Percentiles rank a stretch among this genome's conserved stretches.
Evolutionary conservation across 64 coral and sea anemone species (phyloP).

Genomic region (Actinia equina): DNA sequence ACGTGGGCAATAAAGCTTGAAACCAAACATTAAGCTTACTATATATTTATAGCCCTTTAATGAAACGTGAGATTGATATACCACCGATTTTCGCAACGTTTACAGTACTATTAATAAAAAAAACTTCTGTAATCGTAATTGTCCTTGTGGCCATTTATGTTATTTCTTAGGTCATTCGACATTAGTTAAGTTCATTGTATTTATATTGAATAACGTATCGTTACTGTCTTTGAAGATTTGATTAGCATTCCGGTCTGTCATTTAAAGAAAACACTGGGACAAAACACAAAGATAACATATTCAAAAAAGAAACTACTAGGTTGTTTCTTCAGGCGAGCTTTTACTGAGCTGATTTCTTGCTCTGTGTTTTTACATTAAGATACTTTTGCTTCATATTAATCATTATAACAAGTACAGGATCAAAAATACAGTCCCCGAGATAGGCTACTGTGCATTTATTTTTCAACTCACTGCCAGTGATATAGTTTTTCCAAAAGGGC

Average conservation of each 20-base stretch:
- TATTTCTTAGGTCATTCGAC: background rate
- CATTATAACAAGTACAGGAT: background rate
- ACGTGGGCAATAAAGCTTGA: background rate
- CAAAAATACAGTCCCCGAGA: too few relatives aligned
- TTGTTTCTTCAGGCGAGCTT: background rate
- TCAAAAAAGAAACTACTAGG: background rate
- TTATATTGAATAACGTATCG: background rate
- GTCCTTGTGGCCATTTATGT: background rate
- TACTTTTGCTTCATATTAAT: background rate
- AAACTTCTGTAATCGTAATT: background rate
- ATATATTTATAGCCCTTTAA: background rate
- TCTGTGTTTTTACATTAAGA: too few relatives aligned
- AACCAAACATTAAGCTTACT: background rate
- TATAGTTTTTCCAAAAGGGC: background rate
- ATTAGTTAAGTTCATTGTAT: constrained; percentile 7
- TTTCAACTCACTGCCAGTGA: background rate
- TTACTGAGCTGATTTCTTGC: too few relatives aligned
- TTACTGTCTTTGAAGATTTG: background rate
- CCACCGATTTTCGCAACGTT: background rate
- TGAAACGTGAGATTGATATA: background rate
- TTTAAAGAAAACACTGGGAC: background rate
- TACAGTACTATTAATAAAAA: background rate
- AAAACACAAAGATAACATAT: background rate
- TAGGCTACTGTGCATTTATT: too few relatives aligned
- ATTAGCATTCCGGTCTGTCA: background rate